A percentile compares a stretch with the other conserved stretches of the same genome.
Evolutionary conservation across 1,140 invertebrate genomes (phyloP).

Genomic region (Aphelenchoides fujianensis): DNA sequence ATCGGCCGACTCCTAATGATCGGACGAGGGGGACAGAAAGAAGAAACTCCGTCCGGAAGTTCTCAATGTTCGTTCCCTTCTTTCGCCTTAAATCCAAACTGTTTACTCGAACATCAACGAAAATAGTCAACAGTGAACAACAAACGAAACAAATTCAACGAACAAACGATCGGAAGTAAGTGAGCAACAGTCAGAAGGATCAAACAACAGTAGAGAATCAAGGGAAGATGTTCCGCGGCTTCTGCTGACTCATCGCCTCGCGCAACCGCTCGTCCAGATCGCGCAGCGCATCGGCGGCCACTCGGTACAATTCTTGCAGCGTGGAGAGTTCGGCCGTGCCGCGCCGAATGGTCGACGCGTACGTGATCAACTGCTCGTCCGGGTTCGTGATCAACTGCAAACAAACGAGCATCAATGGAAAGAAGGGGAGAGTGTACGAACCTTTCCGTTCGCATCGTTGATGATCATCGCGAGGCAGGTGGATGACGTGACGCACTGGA

Average conservation of each 20-base stretch:
- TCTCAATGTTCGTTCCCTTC: no score
- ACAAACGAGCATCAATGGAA: no score
- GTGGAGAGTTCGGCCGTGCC: slow-evolving; percentile 19
- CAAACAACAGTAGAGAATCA: neutral
- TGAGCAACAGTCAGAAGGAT: no score
- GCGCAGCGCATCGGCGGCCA: neutral
- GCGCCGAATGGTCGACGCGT: slow-evolving; percentile 8
- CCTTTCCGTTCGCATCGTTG: slow-evolving; percentile 14
- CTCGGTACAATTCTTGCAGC: neutral
- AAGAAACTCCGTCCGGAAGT: no score
- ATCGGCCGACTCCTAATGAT: no score
- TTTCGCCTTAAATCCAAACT: no score
- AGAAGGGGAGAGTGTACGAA: neutral
- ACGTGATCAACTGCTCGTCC: slow-evolving; percentile 13
- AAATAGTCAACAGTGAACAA: no score
- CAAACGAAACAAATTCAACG: no score
- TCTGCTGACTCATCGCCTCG: neutral
- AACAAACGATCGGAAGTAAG: no score
- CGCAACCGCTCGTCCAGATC: neutral
- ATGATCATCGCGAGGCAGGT: slow-evolving; percentile 3
- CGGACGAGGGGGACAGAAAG: no score
- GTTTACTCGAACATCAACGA: no score
- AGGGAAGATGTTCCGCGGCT: neutral
- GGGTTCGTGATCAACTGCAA: neutral
- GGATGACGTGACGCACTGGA: slow-evolving; percentile 1